Evolutionary conservation across 2,113 vertebrate species (phyloP).

Genomic region (Psophia crepitans): DNA sequence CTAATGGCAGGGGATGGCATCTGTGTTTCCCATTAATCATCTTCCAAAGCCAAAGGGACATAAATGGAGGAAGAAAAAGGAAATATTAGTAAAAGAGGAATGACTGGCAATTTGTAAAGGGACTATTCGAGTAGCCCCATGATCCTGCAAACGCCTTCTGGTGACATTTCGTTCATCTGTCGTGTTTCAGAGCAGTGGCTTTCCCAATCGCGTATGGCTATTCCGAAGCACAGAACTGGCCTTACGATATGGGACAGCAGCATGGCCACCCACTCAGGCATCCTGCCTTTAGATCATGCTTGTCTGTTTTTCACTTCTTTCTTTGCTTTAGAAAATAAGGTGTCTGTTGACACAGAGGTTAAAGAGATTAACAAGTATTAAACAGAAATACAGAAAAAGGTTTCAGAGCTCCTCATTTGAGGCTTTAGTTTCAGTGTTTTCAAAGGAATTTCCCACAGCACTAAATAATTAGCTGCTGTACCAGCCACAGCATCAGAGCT

Average conservation of each 20-base stretch:
- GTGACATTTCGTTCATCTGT: not conserved
- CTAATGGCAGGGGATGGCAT: not conserved
- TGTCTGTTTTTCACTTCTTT: not conserved
- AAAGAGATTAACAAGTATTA: not conserved
- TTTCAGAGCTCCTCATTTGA: not conserved
- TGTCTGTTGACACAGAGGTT: not conserved
- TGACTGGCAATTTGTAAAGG: not conserved
- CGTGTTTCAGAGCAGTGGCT: not conserved
- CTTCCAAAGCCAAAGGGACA: not conserved
- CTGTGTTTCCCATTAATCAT: not conserved
- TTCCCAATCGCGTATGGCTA: not conserved
- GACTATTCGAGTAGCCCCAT: not conserved
- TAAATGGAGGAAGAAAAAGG: not conserved
- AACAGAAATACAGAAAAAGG: not conserved
- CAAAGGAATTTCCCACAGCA: not conserved
- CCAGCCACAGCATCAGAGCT: not conserved
- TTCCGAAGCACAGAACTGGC: not conserved
- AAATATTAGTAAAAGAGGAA: not conserved
- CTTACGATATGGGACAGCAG: not conserved
- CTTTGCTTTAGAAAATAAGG: not conserved
- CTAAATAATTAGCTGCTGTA: constrained; percentile 32
- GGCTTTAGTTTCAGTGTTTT: not conserved
- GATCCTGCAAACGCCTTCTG: not conserved
- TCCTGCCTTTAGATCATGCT: not conserved
- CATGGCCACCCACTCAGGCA: not conserved